These are phyloP conservation scores for Poeciliopsis paucimaculata DNA, from an alignment of 2,797 vertebrate genomes.

Conservation along the genomic window DNA sequence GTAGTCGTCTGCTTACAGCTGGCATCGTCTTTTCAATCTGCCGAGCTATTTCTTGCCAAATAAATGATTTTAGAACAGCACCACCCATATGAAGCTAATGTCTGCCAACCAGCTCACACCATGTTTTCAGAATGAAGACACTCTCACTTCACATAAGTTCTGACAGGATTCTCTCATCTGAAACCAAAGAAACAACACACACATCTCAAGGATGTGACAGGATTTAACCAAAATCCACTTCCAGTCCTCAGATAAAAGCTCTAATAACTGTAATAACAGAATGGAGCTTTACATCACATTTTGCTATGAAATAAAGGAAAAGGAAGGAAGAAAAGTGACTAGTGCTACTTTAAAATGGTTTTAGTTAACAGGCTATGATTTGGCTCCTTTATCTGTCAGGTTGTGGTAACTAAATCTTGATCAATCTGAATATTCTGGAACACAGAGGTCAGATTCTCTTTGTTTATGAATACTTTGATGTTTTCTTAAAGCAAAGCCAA, in stretches of 20 bases:
- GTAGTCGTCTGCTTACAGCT: slow-evolving; percentile 12
- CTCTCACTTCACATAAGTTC: background rate
- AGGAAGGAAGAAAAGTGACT: background rate
- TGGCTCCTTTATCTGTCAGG: background rate
- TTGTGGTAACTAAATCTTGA: background rate
- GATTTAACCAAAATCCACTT: background rate
- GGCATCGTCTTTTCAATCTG: background rate
- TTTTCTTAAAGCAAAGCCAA: background rate
- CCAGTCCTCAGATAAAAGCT: background rate
- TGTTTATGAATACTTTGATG: background rate
- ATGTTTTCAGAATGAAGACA: slow-evolving; percentile 12
- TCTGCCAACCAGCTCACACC: slow-evolving; percentile 6
- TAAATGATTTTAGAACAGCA: background rate
- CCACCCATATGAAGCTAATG: background rate
- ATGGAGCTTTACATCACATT: background rate
- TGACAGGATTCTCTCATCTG: background rate
- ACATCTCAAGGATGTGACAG: background rate
- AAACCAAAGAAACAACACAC: background rate
- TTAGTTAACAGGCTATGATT: background rate
- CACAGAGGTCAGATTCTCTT: background rate
- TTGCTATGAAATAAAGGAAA: background rate
- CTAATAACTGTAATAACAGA: background rate
- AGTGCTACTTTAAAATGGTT: background rate
- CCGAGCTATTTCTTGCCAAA: background rate
- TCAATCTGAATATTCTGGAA: background rate